These are phyloP conservation scores for Mormyrus proboscirostris DNA, from an alignment of 2,797 vertebrate species.

Conservation along the genomic window DNA sequence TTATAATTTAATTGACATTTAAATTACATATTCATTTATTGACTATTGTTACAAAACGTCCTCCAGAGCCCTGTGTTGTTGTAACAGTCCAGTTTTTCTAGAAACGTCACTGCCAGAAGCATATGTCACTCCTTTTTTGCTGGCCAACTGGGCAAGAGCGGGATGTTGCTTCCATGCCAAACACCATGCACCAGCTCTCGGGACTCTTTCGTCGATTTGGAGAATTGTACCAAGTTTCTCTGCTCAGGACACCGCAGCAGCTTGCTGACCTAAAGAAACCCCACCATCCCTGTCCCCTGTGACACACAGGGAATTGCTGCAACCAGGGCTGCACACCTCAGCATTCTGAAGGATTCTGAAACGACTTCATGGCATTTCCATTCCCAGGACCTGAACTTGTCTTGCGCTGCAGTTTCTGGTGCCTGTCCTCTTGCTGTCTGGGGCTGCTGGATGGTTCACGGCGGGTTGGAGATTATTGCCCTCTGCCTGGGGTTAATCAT, in stretches of 20 bases:
- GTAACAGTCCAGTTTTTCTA: neutral
- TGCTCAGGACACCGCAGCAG: neutral
- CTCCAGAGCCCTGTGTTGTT: too few species aligned
- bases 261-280: neutral
- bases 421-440: neutral
- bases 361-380: neutral
- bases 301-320: neutral
- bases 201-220: neutral
- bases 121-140: slow-evolving; percentile 45
- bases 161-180: slow-evolving; percentile 50
- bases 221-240: neutral
- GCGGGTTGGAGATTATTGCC: slow-evolving; percentile 52
- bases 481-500: slow-evolving; percentile 53
- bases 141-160: slow-evolving; percentile 49
- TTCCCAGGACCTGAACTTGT: neutral
- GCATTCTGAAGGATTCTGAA: neutral
- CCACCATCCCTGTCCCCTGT: neutral
- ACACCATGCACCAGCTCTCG: slow-evolving; percentile 19
- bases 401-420: neutral
- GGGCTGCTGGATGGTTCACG: slow-evolving; percentile 25
- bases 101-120: slow-evolving; percentile 53
- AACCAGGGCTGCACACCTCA: neutral
- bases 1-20: too few species aligned
- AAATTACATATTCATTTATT: too few species aligned
- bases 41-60: too few species aligned